Conservation (phyloP, 2,113 vertebrate genomes). For the Lepisosteus oculatus region DNA sequence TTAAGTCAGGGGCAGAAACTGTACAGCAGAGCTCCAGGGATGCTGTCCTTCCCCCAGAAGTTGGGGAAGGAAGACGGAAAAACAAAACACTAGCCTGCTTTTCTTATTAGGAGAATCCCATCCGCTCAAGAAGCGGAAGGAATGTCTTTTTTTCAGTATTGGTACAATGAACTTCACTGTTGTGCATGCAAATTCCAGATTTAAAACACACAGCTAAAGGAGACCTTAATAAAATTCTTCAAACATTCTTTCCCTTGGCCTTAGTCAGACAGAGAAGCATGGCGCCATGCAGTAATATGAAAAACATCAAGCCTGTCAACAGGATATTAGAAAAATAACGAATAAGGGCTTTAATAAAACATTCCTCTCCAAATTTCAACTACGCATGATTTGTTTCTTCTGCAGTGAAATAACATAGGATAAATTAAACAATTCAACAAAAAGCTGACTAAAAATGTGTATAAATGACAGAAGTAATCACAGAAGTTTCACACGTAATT, state of each 20-base stretch:
- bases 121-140: neutral
- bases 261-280: neutral
- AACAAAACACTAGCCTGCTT: slow-evolving; percentile 2
- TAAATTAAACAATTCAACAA: no score
- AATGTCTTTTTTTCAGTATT: neutral
- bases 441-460: no score
- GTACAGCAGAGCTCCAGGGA: no score
- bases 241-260: neutral
- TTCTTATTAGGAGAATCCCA: neutral
- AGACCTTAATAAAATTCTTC: slow-evolving; percentile 9
- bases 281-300: slow-evolving; percentile 2
- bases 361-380: no score
- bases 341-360: neutral
- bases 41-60: no score
- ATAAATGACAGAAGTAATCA: no score
- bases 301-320: neutral
- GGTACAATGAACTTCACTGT: neutral
- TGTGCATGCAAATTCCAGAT: slow-evolving; percentile 9
- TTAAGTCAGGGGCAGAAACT: no score
- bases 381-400: no score
- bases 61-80: neutral
- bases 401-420: no score
- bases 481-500: no score
- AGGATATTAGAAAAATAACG: neutral
- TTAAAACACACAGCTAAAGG: slow-evolving; percentile 16